Percentiles rank a stretch among this genome's conserved stretches.
Evolutionary conservation across 1,140 invertebrate genomes (phyloP).

Genomic region (Apis laboriosa): DNA sequence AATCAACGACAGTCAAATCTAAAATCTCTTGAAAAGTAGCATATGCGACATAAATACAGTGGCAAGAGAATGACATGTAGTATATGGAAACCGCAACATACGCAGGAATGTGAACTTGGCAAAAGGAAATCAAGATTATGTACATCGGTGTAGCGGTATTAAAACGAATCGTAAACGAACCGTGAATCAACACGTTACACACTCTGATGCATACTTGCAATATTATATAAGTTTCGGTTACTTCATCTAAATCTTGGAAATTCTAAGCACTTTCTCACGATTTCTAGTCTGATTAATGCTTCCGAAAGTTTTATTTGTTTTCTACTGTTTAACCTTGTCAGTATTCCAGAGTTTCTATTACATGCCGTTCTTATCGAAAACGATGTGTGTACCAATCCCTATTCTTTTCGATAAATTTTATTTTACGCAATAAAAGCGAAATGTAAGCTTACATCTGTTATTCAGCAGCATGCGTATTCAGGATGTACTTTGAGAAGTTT

Average conservation of each 20-base stretch:
- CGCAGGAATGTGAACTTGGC: slow-evolving; percentile 38
- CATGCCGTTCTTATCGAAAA: neutral
- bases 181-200: neutral
- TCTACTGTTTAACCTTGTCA: neutral
- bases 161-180: slow-evolving; percentile 32
- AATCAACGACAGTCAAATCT: neutral
- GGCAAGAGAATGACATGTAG: neutral
- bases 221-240: slow-evolving; percentile 28
- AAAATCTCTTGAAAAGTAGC: neutral
- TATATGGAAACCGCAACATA: slow-evolving; percentile 12
- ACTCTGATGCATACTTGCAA: neutral
- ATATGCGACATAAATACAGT: neutral
- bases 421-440: neutral
- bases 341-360: neutral
- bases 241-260: slow-evolving; percentile 15
- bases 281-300: slow-evolving; percentile 27
- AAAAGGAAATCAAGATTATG: slow-evolving; percentile 40
- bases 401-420: neutral
- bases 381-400: too few relatives aligned
- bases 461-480: neutral
- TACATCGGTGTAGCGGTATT: slow-evolving; percentile 27
- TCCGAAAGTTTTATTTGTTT: slow-evolving; percentile 13
- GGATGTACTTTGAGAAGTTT: neutral
- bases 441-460: neutral
- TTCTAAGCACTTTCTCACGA: slow-evolving; percentile 28